phyloP scores from a whole-genome alignment of 2,797 vertebrate genomes.

The Oceanodroma leucorhoa region DNA sequence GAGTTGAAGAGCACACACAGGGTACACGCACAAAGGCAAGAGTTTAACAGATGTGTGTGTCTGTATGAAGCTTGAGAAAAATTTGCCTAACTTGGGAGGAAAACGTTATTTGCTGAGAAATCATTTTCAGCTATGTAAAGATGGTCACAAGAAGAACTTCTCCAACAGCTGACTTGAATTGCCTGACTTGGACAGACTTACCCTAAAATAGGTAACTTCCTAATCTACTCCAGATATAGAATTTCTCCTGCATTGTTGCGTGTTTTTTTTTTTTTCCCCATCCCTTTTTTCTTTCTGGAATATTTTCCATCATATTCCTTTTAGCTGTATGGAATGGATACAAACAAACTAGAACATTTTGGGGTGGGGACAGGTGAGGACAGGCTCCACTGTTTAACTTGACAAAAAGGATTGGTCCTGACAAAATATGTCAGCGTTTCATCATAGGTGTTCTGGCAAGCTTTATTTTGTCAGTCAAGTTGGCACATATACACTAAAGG shows the following conservation, averaged over 20 bases:
- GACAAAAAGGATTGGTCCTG: neutral
- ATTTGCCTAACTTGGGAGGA: neutral
- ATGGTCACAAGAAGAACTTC: neutral
- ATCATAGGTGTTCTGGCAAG: neutral
- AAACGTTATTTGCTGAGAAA: neutral
- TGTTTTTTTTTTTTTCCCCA: neutral
- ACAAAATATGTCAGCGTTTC: neutral
- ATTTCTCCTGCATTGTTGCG: neutral
- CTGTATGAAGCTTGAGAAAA: neutral
- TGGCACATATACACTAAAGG: neutral
- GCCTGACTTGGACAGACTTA: neutral
- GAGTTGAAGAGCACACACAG: neutral
- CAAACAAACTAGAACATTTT: neutral
- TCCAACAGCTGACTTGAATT: neutral
- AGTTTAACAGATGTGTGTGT: neutral
- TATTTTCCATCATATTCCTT: neutral
- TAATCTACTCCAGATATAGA: neutral
- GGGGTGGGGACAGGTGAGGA: neutral
- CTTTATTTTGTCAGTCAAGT: neutral
- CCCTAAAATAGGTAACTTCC: neutral
- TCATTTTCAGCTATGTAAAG: neutral
- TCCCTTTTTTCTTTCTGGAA: neutral
- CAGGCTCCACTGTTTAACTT: neutral
- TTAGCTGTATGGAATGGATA: neutral
- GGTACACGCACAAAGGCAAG: neutral